Base-by-base conservation (phyloP, 2,888 invertebrate species). In the Tipula lateralis region DNA sequence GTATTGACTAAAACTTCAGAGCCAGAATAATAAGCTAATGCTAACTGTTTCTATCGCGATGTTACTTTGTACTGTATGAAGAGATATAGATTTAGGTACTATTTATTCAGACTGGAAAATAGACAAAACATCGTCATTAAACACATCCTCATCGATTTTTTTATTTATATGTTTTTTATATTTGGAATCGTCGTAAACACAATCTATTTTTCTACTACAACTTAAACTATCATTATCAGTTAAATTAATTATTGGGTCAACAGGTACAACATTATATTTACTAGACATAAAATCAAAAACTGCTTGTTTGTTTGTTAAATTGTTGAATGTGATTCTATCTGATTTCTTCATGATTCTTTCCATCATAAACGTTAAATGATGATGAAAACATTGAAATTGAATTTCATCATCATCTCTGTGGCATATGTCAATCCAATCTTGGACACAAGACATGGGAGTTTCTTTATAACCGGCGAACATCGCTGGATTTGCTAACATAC, bases 311-410 rank as follows among this genome's bases (percentile, higher is more conserved):
- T 91, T 93, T 86, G 92, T 93, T 24, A 97, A 91, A 86, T 92
- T 92, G 90, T 98, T 98, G 88, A 99, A 97, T 84, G 94, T 90
- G 86, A 93, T 91, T 87, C 96, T 94, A 87, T 96, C 93, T 84
- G 92, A 90, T 87, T 94, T 95, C 0, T 93, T 92, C 87, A 98
- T 91, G 50, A 95, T 89, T 89, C 94, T 95, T 87, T 97, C 97
- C 87, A 97, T 92, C 99, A 99, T 99, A 89, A 97, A 98, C 84
- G 97, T 96, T 86, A 99, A 92, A 91, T 99, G 99, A 89, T 99
- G 98, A 91, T 99, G 99, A 88, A 99, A 97, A 88, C 94, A 94
- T 87, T 95, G 94, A 89, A 96, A 98, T 84, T 93, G 92, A 85
- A 95, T 93, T 85, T 89, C 91, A 80, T 95, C 93, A 86, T 91